Percentiles rank a stretch among this genome's conserved stretches.
phyloP scores from a whole-genome alignment of 2,113 vertebrate species.

The Myotis brandtii region DNA sequence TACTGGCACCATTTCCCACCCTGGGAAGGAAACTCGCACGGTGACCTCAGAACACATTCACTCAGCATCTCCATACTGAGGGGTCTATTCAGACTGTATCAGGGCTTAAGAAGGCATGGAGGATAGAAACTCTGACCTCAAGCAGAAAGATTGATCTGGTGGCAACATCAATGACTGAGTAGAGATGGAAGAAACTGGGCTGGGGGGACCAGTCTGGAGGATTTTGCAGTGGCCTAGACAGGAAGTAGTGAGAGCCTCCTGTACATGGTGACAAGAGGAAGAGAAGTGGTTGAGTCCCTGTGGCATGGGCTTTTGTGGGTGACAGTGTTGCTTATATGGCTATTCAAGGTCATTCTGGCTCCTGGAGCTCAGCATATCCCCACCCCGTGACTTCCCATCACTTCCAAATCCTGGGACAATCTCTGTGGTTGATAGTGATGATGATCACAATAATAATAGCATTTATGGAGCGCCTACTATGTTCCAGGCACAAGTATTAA shows the following conservation, averaged over 20 bases:
- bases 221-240: background rate
- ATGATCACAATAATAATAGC: background rate
- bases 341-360: background rate
- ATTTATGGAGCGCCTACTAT: background rate
- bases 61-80: background rate
- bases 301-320: background rate
- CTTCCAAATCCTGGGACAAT: background rate
- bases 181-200: background rate
- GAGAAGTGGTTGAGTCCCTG: background rate
- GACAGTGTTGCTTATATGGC: background rate
- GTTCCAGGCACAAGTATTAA: background rate
- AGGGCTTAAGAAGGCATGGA: background rate
- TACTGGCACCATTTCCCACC: background rate
- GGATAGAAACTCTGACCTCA: background rate
- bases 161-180: background rate
- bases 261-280: background rate
- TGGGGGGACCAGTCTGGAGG: background rate
- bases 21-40: background rate
- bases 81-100: background rate
- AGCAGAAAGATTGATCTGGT: background rate
- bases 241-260: background rate
- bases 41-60: background rate
- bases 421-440: background rate
- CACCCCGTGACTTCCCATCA: background rate
- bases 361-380: background rate